These are phyloP conservation scores for Aldabrachelys gigantea DNA, from an alignment of 2,113 vertebrate species.

Conservation along the genomic window DNA sequence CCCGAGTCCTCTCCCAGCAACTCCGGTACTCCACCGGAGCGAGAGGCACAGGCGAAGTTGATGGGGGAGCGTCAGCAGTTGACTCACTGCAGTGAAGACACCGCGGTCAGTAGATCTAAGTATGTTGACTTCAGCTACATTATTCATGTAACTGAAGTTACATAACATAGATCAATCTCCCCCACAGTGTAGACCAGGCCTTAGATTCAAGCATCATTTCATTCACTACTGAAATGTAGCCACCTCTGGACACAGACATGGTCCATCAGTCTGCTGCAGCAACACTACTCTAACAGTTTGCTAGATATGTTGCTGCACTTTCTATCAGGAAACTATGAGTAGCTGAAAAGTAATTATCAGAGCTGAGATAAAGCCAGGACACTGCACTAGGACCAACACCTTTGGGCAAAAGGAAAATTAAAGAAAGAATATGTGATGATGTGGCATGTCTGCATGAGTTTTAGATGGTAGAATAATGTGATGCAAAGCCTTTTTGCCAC, in stretches of 20 bases:
- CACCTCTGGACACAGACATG: background rate
- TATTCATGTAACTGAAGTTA: too few relatives aligned
- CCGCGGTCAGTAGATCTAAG: too few relatives aligned
- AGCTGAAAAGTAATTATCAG: background rate
- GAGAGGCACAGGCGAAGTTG: too few relatives aligned
- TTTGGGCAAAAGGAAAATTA: background rate
- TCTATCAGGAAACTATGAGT: background rate
- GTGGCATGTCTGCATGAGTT: background rate
- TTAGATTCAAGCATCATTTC: background rate
- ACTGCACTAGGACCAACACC: background rate
- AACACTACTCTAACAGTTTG: background rate
- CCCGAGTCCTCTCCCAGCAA: too few relatives aligned
- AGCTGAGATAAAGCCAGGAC: background rate
- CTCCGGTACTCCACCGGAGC: too few relatives aligned
- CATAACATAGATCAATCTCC: too few relatives aligned
- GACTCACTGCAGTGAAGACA: too few relatives aligned
- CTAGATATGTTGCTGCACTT: too few relatives aligned
- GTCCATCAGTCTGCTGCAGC: background rate
- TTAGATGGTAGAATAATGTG: background rate
- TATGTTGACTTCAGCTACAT: too few relatives aligned
- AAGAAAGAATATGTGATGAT: background rate
- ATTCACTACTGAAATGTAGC: background rate
- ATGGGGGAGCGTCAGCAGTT: too few relatives aligned
- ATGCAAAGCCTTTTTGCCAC: background rate
- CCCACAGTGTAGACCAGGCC: background rate